phyloP scores from a whole-genome alignment of 2,888 invertebrate species.

The Lepeophtheirus nordmannii region DNA sequence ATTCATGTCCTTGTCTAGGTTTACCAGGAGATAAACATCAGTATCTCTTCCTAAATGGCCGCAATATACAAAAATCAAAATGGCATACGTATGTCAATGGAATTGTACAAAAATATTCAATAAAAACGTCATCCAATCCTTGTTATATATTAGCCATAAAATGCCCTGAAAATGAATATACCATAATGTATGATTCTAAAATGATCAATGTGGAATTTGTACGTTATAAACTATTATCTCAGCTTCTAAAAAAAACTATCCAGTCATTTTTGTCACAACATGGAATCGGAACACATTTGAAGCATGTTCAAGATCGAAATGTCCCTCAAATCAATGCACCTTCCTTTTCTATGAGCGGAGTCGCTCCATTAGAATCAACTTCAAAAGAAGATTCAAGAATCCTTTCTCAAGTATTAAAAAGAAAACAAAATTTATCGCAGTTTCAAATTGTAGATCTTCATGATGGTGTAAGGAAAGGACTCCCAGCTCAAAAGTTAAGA shows the following conservation, averaged over 20 bases:
- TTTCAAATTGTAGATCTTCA: conserved; percentile 3
- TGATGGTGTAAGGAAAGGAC: background rate
- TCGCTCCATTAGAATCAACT: background rate
- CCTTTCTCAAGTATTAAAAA: background rate
- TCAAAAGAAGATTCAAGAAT: background rate
- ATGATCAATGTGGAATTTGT: background rate
- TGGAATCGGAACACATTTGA: background rate
- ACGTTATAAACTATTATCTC: background rate
- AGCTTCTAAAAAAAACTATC: background rate
- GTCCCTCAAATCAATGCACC: background rate
- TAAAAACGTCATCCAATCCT: background rate
- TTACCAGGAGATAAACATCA: background rate
- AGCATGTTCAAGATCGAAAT: too few relatives aligned
- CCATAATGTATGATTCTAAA: background rate
- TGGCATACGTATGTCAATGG: background rate
- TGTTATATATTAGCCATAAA: background rate
- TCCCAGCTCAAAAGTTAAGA: background rate
- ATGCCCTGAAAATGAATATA: background rate
- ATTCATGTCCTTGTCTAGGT: background rate
- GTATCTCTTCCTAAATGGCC: background rate
- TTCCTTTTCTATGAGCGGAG: background rate
- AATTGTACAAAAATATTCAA: background rate
- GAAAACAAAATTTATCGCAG: background rate
- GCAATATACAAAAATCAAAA: background rate
- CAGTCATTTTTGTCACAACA: background rate